These are phyloP conservation scores for Euglossa dilemma DNA, from an alignment of 1,140 invertebrate genomes.

Conservation along the genomic window DNA sequence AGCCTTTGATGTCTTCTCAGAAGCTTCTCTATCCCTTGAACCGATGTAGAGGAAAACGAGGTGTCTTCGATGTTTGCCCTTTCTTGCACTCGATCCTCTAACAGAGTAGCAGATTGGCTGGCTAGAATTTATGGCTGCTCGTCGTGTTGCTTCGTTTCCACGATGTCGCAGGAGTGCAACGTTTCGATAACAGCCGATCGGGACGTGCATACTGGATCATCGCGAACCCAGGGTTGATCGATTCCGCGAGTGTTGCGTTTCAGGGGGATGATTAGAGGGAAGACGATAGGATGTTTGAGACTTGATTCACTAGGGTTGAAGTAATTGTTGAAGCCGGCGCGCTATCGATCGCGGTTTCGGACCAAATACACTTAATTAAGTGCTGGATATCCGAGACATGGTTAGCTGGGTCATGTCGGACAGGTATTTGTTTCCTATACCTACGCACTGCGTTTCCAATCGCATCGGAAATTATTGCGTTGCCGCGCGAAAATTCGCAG, in stretches of 20 bases:
- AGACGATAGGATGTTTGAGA: no score
- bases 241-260: not conserved
- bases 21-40: not conserved
- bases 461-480: no score
- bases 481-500: no score
- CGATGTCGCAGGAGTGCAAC: not conserved
- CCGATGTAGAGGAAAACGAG: not conserved
- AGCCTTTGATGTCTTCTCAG: constrained; percentile 3
- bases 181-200: constrained; percentile 5
- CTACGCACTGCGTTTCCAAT: not conserved
- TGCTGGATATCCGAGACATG: not conserved
- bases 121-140: not conserved
- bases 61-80: not conserved
- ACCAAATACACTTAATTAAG: no score
- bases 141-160: not conserved
- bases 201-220: not conserved
- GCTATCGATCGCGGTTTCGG: not conserved
- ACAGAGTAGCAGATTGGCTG: not conserved
- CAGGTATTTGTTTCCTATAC: not conserved
- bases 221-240: not conserved
- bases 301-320: not conserved
- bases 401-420: not conserved
- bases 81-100: not conserved
- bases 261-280: not conserved
- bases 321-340: not conserved